Conservation (phyloP, 2,888 invertebrate species). For the Prionchulus punctatus region DNA sequence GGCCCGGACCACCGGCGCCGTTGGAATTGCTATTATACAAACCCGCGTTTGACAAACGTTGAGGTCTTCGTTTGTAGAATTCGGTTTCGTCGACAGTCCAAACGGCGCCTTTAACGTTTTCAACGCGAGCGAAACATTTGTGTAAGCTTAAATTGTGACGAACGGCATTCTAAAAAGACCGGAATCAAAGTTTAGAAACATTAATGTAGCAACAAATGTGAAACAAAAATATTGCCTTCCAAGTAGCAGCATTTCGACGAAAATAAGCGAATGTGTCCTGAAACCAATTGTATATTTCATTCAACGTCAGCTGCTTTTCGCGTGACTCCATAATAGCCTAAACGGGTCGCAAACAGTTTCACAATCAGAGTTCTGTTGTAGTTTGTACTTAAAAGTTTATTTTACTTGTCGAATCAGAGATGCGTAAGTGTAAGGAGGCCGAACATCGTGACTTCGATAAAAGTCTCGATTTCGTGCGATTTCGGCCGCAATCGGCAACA, state of each 20-base stretch:
- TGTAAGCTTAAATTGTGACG: slow-evolving; percentile 99
- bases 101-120: slow-evolving; percentile 99
- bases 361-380: too few relatives aligned
- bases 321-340: slow-evolving; percentile 97
- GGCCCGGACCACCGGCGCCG: too few relatives aligned
- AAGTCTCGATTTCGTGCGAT: slow-evolving; percentile 96
- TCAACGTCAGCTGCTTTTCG: slow-evolving; percentile 88
- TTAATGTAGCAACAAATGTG: too few relatives aligned
- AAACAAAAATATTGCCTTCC: slow-evolving; percentile 71
- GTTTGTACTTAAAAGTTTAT: too few relatives aligned
- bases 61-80: slow-evolving; percentile 88
- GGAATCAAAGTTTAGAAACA: slow-evolving; percentile 2
- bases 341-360: too few relatives aligned
- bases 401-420: slow-evolving; percentile 93
- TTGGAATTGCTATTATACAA: too few relatives aligned
- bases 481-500: slow-evolving; percentile 68
- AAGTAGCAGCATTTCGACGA: slow-evolving; percentile 91
- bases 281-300: slow-evolving; percentile 99
- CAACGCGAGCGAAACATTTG: slow-evolving; percentile 99
- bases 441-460: slow-evolving; percentile 89
- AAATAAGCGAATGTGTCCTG: slow-evolving; percentile 99
- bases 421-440: slow-evolving; percentile 97
- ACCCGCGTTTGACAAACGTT: too few relatives aligned
- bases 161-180: slow-evolving; percentile 71
- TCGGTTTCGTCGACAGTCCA: slow-evolving; percentile 97